These are phyloP conservation scores for Phocides pigmalion DNA, from an alignment of 1,140 invertebrate species.

Conservation along the genomic window DNA sequence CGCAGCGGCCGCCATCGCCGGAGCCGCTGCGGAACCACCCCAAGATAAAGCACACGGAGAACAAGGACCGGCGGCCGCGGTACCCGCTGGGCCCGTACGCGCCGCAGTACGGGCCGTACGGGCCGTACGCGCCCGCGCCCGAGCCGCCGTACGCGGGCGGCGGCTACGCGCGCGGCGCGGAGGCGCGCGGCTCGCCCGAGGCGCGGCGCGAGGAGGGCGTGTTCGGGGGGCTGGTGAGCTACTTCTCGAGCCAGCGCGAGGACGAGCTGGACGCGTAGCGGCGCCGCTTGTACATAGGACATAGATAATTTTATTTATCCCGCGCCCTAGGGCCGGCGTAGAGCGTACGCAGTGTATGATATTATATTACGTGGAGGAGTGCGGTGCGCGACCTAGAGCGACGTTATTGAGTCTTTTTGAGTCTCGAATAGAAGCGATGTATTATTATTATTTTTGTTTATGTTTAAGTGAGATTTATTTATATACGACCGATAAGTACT, in stretches of 20 bases:
- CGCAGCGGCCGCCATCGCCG: conserved; percentile 47
- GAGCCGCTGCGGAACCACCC: conserved; percentile 61
- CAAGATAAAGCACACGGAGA: conserved; percentile 76
- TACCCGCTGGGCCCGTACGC: conserved; percentile 77
- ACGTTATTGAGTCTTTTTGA: conserved; percentile 67
- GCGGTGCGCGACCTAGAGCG: conserved; percentile 40
- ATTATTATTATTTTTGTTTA: conserved; percentile 81
- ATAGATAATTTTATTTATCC: conserved; percentile 78
- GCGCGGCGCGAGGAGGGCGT: conserved; percentile 84
- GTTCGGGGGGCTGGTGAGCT: conserved; percentile 93
- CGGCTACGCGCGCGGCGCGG: conserved; percentile 3
- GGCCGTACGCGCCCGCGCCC: conserved; percentile 65
- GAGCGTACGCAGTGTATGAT: conserved; percentile 62
- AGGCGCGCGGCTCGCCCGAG: conserved; percentile 22
- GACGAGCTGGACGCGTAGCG: conserved; percentile 85
- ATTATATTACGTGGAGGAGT: conserved; percentile 53
- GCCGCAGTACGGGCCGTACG: conserved; percentile 76
- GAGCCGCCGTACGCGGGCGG: conserved; percentile 1
- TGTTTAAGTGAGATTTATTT: conserved; percentile 83
- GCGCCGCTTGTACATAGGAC: conserved; percentile 57
- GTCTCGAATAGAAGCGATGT: conserved; percentile 77
- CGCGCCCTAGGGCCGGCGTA: conserved; percentile 47
- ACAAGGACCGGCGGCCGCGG: conserved; percentile 62
- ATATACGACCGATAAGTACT: conserved; percentile 81
- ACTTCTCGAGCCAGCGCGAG: conserved; percentile 93